Evolutionary conservation across 2,888 invertebrate genomes (phyloP), one percentile per base, ranked within the genome.

Genomic region (Zele albiditarsus): DNA sequence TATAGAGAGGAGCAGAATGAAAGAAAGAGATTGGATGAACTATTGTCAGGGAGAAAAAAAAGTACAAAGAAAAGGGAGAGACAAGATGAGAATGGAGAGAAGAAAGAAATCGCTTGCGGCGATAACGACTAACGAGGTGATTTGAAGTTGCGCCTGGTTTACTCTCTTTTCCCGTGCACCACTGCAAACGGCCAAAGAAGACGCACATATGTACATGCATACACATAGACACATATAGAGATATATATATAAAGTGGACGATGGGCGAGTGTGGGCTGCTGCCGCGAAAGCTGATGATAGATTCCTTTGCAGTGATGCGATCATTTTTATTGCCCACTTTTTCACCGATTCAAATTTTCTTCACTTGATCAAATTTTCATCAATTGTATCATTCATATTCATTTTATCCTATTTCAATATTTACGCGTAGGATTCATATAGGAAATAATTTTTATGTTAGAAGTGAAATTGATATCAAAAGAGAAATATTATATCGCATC

Each of bases 41-140:
- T 75, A 79, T 79, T 78, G 77, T 80, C 77, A 38, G 38, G 10
- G 12, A 38, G 8, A 38, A 38, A 38, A 38, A 38, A 38, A 38
- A 38, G 38, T 38, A 38, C 12, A 12, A 77, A 74, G 8, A 20
- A 62, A 67, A 8, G 27, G n/a, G 23, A 25, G 27, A 20, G 20
- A 14, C 49, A 27, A 60, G 28, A 62, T 23, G 60, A 38, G 60
- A 31, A 73, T 60, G 23, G 60, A 60, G 68, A 68, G 68, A 63
- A 53, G 53, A 23, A 53, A 20, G 53, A 53, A 53, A 75, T 65
- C 65, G 60, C 70, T 71, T 72, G 80, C 73, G 31, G 79, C 78
- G 80, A 82, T 82, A 82, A 81, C 75, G 65, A 71, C 75, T 75
- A 75, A 75, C 79, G 79, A 82, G 80, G 78, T 80, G 84, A 83